phyloP scores from a whole-genome alignment of 2,797 vertebrate genomes.

The Acipenser ruthenus region DNA sequence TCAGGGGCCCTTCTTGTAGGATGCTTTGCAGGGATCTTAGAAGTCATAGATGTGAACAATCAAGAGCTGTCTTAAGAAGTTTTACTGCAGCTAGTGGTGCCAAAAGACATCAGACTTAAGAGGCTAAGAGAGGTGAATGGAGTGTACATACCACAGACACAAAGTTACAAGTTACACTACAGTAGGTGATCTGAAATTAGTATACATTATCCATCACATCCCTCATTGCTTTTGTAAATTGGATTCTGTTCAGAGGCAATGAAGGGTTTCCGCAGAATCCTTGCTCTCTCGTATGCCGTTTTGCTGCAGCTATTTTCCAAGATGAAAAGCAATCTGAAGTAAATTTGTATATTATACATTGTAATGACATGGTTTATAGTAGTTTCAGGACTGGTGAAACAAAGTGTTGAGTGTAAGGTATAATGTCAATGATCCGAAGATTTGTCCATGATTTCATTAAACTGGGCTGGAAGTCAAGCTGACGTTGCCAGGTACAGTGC shows the following conservation, averaged over 20 bases:
- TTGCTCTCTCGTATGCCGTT: neutral
- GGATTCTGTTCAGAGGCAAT: slow-evolving; percentile 29
- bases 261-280: slow-evolving; percentile 7
- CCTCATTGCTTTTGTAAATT: slow-evolving; percentile 44
- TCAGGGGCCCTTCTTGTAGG: neutral
- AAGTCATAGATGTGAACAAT: too few relatives aligned
- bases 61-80: too few relatives aligned
- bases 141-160: slow-evolving; percentile 17
- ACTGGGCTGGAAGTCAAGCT: too few relatives aligned
- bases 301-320: slow-evolving; percentile 2
- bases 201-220: slow-evolving; percentile 47
- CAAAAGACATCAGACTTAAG: too few relatives aligned
- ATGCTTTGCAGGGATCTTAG: too few relatives aligned
- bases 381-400: slow-evolving; percentile 18
- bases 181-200: slow-evolving; percentile 41
- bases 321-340: slow-evolving; percentile 26
- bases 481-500: too few relatives aligned
- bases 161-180: slow-evolving; percentile 18
- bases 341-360: slow-evolving; percentile 40
- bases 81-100: too few relatives aligned
- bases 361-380: slow-evolving; percentile 34
- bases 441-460: too few relatives aligned
- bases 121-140: slow-evolving; percentile 6
- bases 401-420: too few relatives aligned
- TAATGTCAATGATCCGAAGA: too few relatives aligned